A percentile compares a stretch with the other conserved stretches of the same genome.
These are phyloP conservation scores for Helarctos malayanus DNA, from an alignment of 2,797 vertebrate species.

Conservation along the genomic window DNA sequence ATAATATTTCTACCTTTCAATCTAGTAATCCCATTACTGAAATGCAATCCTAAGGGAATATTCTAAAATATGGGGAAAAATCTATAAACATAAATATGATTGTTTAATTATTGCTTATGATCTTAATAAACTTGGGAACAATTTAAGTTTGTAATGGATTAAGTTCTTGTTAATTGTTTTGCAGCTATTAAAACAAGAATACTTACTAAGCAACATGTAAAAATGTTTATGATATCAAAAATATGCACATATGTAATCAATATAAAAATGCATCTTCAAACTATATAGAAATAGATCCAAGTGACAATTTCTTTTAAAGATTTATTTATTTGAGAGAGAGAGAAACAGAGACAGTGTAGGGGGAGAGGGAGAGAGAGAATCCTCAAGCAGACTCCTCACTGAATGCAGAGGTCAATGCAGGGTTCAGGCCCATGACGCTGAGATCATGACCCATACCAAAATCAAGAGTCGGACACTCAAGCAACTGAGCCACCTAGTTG, in stretches of 20 bases:
- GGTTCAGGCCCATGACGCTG: not conserved
- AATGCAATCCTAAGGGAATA: constrained; percentile 10
- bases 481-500: not conserved
- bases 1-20: constrained; percentile 56
- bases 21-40: not conserved
- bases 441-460: not conserved
- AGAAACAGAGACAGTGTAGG: not conserved
- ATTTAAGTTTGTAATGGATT: constrained; percentile 13
- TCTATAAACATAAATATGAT: not conserved
- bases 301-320: not conserved
- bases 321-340: not conserved
- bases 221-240: constrained; percentile 36
- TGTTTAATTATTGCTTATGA: constrained; percentile 28
- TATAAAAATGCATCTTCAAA: not conserved
- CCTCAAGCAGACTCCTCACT: not conserved
- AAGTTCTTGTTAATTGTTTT: constrained; percentile 26
- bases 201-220: not conserved
- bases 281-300: not conserved
- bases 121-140: constrained; percentile 29
- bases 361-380: not conserved
- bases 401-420: not conserved
- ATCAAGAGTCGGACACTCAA: not conserved
- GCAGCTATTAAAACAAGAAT: constrained; percentile 12
- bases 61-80: not conserved
- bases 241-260: not conserved